A percentile compares a stretch with the other conserved stretches of the same genome.
Evolutionary conservation across 2,888 invertebrate species (phyloP).

Genomic region (Dynastes grantii): DNA sequence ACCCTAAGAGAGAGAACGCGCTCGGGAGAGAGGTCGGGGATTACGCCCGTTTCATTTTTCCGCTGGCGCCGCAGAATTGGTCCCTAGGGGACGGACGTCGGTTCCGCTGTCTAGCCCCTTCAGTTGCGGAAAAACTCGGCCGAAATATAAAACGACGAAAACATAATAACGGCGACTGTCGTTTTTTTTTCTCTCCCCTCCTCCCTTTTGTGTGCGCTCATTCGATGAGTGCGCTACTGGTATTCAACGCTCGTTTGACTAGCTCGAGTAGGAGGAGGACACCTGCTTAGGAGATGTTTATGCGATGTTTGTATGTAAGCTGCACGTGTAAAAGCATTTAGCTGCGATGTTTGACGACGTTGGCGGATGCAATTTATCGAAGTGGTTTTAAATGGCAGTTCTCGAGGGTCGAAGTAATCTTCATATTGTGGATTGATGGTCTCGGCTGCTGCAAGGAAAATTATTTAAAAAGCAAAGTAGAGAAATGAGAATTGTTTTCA

Average conservation of each 20-base stretch:
- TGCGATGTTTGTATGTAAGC: background rate
- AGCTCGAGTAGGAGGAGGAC: background rate
- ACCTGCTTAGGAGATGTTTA: slow-evolving; percentile 25
- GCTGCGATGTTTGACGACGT: background rate
- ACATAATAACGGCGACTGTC: slow-evolving; percentile 21
- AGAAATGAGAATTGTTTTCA: too few relatives aligned
- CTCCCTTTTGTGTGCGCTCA: background rate
- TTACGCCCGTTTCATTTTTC: slow-evolving; percentile 38
- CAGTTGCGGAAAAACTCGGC: slow-evolving; percentile 3
- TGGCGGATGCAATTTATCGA: slow-evolving; percentile 7
- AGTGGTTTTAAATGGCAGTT: background rate
- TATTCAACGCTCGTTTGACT: background rate
- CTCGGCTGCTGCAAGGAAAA: too few relatives aligned
- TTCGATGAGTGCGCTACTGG: background rate
- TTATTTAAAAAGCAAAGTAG: too few relatives aligned
- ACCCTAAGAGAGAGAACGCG: background rate
- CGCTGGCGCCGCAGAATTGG: slow-evolving; percentile 34
- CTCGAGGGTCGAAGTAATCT: background rate
- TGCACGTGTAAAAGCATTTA: background rate
- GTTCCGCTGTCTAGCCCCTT: background rate
- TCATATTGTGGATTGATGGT: background rate
- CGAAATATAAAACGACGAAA: slow-evolving; percentile 22
- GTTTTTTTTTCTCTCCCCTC: background rate
- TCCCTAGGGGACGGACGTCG: slow-evolving; percentile 19
- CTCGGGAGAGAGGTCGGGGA: background rate